phyloP scores from a whole-genome alignment of 2,113 vertebrate species.

The Epinephelus fuscoguttatus region DNA sequence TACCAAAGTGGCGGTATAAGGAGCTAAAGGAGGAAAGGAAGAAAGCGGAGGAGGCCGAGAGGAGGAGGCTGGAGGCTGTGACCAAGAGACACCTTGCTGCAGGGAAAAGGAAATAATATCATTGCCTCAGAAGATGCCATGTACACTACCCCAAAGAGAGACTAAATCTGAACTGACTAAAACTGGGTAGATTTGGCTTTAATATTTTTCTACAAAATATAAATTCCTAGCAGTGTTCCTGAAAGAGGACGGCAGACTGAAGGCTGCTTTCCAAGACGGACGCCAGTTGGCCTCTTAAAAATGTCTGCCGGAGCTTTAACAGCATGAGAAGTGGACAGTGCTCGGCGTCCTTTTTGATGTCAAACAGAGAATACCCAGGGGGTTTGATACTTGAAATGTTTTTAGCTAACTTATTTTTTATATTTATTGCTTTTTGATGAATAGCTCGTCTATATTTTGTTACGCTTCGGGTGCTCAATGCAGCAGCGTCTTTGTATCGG shows the following conservation, averaged over 20 bases:
- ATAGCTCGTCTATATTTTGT: conserved; percentile 55
- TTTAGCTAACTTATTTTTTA: conserved; percentile 78
- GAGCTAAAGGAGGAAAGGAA: conserved; percentile 92
- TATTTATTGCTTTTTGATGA: conserved; percentile 82
- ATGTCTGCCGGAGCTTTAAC: conserved; percentile 2
- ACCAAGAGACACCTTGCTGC: conserved; percentile 78
- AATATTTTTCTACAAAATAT: conserved; percentile 12
- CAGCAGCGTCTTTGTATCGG: conserved; percentile 42
- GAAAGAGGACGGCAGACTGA: neutral
- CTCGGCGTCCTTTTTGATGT: conserved; percentile 48
- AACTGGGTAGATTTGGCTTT: conserved; percentile 6
- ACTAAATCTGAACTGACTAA: neutral
- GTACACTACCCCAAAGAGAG: neutral
- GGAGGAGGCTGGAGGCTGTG: conserved; percentile 82
- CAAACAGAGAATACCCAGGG: conserved; percentile 29
- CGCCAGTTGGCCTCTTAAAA: conserved; percentile 13
- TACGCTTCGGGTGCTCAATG: conserved; percentile 26
- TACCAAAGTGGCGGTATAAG: conserved; percentile 98
- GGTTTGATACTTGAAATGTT: conserved; percentile 82
- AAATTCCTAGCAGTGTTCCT: conserved; percentile 43
- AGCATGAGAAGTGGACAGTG: conserved; percentile 3
- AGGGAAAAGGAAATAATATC: conserved; percentile 78
- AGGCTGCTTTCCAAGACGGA: conserved; percentile 19
- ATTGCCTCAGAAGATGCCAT: conserved; percentile 36
- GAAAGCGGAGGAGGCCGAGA: conserved; percentile 92